Percentiles rank a stretch among this genome's conserved stretches.
Evolutionary conservation across 2,888 invertebrate genomes (phyloP).

Genomic region (Onchidella celtica): DNA sequence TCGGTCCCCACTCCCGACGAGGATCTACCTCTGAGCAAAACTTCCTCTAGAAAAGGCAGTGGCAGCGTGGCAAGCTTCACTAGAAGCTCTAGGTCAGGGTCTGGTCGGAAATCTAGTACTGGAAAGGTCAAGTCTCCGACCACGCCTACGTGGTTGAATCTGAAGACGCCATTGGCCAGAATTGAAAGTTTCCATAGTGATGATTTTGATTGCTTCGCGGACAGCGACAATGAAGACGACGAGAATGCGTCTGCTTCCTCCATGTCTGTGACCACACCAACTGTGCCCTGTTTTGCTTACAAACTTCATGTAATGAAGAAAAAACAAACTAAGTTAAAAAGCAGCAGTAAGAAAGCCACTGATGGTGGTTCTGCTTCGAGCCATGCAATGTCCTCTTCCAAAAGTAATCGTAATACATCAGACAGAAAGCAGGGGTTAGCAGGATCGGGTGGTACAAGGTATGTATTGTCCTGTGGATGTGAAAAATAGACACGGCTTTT

Average conservation of each 20-base stretch:
- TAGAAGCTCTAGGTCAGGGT: constrained; percentile 42
- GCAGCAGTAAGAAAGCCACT: constrained; percentile 19
- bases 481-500: no score
- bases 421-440: constrained; percentile 33
- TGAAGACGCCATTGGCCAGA: constrained; percentile 73
- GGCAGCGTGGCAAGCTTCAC: constrained; percentile 12
- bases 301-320: constrained; percentile 67
- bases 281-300: constrained; percentile 74
- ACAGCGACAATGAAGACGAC: constrained; percentile 44
- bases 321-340: constrained; percentile 65
- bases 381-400: constrained; percentile 24
- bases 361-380: not conserved
- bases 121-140: constrained; percentile 61
- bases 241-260: constrained; percentile 54
- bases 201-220: constrained; percentile 70
- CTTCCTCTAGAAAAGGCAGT: constrained; percentile 34
- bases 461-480: constrained; percentile 4
- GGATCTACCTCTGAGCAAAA: not conserved
- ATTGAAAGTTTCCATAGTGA: constrained; percentile 77
- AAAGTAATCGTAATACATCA: constrained; percentile 21
- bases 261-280: constrained; percentile 70
- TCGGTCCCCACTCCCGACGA: constrained; percentile 36
- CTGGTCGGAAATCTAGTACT: constrained; percentile 8
- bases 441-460: constrained; percentile 24
- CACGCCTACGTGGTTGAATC: constrained; percentile 70